Conservation (phyloP, 2,797 vertebrate genomes). For the Thalassophryne amazonica region DNA sequence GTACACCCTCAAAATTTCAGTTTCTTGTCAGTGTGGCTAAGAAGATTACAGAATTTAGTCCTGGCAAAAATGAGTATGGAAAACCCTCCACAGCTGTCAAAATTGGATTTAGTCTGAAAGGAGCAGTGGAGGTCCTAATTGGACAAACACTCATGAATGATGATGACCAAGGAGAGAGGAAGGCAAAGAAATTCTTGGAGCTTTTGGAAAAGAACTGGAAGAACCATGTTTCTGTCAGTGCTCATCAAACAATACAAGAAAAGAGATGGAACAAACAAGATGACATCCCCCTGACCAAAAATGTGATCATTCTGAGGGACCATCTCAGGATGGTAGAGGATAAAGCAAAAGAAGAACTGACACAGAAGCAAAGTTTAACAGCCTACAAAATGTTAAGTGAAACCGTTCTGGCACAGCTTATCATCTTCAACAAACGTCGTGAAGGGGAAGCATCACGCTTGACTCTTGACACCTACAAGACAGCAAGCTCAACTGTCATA, state of each 20-base stretch:
- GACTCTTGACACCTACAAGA: neutral
- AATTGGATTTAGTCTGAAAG: slow-evolving; percentile 12
- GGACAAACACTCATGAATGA: slow-evolving; percentile 4
- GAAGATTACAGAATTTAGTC: neutral
- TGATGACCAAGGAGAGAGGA: slow-evolving; percentile 6
- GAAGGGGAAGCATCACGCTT: slow-evolving; percentile 13
- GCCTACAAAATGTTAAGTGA: neutral
- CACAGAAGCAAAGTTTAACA: neutral
- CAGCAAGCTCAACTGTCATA: neutral
- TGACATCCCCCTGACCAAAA: slow-evolving; percentile 12
- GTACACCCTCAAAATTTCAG: neutral
- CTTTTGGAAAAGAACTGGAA: slow-evolving; percentile 5
- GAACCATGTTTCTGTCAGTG: slow-evolving; percentile 1
- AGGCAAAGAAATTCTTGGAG: slow-evolving; percentile 7
- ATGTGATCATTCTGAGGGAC: slow-evolving; percentile 4
- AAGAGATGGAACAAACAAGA: slow-evolving; percentile 10
- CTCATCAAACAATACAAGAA: slow-evolving; percentile 4
- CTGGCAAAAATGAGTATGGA: neutral
- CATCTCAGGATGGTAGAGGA: slow-evolving; percentile 6
- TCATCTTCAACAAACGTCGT: slow-evolving; percentile 13
- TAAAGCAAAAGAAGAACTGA: neutral
- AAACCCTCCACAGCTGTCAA: neutral
- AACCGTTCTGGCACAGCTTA: neutral
- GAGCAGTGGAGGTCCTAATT: slow-evolving; percentile 11
- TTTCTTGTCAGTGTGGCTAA: neutral